Base-by-base conservation (phyloP, 92 coral and sea anemone genomes). In the Actinernus sp. region DNA sequence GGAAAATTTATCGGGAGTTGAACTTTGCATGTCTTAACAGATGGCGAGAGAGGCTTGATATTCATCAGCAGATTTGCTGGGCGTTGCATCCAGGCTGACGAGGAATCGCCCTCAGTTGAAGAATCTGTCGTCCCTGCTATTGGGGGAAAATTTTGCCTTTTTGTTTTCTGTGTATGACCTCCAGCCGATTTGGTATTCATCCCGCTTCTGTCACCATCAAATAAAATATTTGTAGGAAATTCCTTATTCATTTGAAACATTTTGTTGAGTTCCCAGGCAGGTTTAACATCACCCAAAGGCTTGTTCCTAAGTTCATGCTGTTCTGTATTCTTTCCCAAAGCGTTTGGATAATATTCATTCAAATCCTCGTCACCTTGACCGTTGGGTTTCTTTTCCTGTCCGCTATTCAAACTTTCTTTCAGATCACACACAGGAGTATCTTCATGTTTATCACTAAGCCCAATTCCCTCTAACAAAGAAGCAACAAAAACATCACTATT, bases 231-330 rank as follows among this genome's bases (percentile, higher is more conserved):
- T 3, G 57, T 37, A 2, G 81, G 81, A 30, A 74, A 63, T 13
- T 74, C 81, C 14, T 59, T 13, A 1, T 61, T 62, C 23, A 74
- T 17, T 24, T 17, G 53, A 20, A 63, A 74, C 55, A 61, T 63
- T 32, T 74, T 52, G 34, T 28, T 43, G 26, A 74, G 32, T 10
- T 51, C 63, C 81, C 81, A 74, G 54, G 73, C 81, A 20, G 73
- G 24, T 63, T 74, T 74, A 25, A 48, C 51, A 21, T 49, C 34
- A 1, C 41, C 41, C 41, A 36, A 36, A 14, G 41, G 14, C 8
- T 36, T 36, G 41, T 36, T 14, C 7, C 41, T n/a, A n/a, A n/a
- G n/a, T n/a, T n/a, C n/a, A n/a, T n/a, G n/a, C n/a, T n/a, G n/a
- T n/a, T n/a, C n/a, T n/a, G n/a, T n/a, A n/a, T n/a, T n/a, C n/a